A percentile compares a stretch with the other conserved stretches of the same genome.
Conservation (phyloP, 2,888 invertebrate genomes). For the Hyppa rectilinea region DNA sequence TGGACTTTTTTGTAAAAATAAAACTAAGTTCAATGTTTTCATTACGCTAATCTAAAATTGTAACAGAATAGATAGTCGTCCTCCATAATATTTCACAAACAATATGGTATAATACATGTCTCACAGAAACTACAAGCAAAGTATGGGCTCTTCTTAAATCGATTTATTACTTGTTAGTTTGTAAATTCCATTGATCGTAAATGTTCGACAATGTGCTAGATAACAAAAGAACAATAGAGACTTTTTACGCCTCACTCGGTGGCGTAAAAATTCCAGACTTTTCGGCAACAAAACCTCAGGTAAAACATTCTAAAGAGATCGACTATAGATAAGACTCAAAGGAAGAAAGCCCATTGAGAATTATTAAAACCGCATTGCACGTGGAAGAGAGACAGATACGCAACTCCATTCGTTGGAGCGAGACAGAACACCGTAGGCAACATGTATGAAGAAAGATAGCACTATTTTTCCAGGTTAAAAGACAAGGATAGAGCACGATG, state of each 20-base stretch:
- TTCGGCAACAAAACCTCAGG: neutral
- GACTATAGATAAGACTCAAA: constrained; percentile 56
- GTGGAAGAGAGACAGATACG: constrained; percentile 48
- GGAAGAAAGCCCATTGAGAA: constrained; percentile 53
- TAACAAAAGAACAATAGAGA: neutral
- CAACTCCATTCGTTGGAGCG: constrained; percentile 12
- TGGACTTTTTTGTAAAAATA: too few relatives aligned
- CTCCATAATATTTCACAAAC: neutral
- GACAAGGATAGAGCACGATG: constrained; percentile 58
- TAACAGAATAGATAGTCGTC: too few relatives aligned
- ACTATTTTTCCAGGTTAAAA: constrained; percentile 25
- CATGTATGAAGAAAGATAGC: constrained; percentile 36
- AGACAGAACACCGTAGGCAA: constrained; percentile 22
- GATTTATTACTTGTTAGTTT: neutral
- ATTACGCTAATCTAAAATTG: too few relatives aligned
- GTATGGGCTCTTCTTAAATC: neutral
- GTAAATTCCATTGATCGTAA: neutral
- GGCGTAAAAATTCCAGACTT: neutral
- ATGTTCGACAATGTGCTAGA: neutral
- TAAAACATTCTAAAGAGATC: neutral
- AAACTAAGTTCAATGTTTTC: neutral
- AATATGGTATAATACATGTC: too few relatives aligned
- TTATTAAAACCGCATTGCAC: constrained; percentile 51
- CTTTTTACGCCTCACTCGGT: neutral
- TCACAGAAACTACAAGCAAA: neutral